Conservation (phyloP, 2,797 vertebrate species). For the Notolepis coatsorum region DNA sequence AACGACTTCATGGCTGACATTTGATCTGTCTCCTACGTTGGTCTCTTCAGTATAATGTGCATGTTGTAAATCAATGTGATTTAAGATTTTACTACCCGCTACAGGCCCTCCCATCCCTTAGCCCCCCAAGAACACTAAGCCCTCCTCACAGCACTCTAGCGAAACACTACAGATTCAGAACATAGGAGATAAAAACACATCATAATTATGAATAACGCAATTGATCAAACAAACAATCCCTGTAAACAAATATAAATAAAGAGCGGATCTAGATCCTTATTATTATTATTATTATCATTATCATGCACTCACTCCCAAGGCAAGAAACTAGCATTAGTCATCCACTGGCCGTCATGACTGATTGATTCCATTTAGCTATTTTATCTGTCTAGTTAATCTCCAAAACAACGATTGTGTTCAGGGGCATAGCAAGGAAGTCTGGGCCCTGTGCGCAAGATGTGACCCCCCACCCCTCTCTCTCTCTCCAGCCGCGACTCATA, state of each 20-base stretch:
- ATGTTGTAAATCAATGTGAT: constrained; percentile 17
- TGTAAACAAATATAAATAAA: not conserved
- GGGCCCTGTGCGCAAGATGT: no score
- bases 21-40: not conserved
- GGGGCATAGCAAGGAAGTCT: no score
- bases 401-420: no score
- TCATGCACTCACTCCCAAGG: not conserved
- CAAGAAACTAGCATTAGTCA: no score
- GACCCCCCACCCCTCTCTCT: no score
- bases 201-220: not conserved
- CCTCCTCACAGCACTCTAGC: not conserved
- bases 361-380: no score
- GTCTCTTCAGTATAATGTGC: not conserved
- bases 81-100: not conserved
- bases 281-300: not conserved
- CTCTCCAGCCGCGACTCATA: no score
- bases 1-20: no score
- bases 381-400: no score
- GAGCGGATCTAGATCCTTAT: not conserved
- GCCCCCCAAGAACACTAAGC: not conserved
- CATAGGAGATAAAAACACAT: not conserved
- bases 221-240: not conserved
- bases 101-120: not conserved
- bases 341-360: no score
- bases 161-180: not conserved